These are phyloP conservation scores for Acromyrmex heyeri DNA, from an alignment of 1,140 invertebrate species.

Conservation along the genomic window DNA sequence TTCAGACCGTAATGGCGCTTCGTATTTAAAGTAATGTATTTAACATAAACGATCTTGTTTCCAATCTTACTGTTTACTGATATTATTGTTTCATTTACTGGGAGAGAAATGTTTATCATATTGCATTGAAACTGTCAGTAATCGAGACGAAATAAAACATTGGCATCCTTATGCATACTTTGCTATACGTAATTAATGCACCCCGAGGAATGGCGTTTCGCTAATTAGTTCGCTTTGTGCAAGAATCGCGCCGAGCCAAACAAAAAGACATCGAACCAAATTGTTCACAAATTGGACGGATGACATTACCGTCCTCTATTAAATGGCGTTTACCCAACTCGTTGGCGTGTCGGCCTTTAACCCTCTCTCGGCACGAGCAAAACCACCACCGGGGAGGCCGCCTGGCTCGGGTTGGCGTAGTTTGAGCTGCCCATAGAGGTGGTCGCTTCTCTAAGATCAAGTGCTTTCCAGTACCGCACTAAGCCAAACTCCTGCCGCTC, in stretches of 20 bases:
- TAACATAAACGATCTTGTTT: no score
- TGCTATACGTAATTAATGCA: slow-evolving; percentile 21
- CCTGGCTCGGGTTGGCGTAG: slow-evolving; percentile 64
- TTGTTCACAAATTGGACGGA: slow-evolving; percentile 53
- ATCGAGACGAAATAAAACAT: slow-evolving; percentile 22
- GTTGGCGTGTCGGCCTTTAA: slow-evolving; percentile 75
- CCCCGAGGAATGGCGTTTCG: slow-evolving; percentile 15
- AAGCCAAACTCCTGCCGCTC: slow-evolving; percentile 68
- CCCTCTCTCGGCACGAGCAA: slow-evolving; percentile 74
- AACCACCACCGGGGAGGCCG: slow-evolving; percentile 74
- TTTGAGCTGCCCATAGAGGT: slow-evolving; percentile 76
- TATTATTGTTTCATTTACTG: neutral
- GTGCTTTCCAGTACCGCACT: slow-evolving; percentile 75
- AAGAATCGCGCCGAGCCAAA: slow-evolving; percentile 24
- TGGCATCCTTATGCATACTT: slow-evolving; percentile 3
- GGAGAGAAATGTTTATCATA: neutral
- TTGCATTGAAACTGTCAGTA: neutral
- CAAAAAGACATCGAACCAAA: slow-evolving; percentile 65
- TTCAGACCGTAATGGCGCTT: no score
- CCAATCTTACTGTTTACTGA: neutral
- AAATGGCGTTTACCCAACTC: slow-evolving; percentile 79
- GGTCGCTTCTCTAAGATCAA: slow-evolving; percentile 80
- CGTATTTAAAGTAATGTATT: no score
- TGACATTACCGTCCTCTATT: slow-evolving; percentile 77
- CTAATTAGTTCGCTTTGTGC: slow-evolving; percentile 56